Base-by-base conservation (phyloP, 2,113 vertebrate species). In the Calidris pugnax region DNA sequence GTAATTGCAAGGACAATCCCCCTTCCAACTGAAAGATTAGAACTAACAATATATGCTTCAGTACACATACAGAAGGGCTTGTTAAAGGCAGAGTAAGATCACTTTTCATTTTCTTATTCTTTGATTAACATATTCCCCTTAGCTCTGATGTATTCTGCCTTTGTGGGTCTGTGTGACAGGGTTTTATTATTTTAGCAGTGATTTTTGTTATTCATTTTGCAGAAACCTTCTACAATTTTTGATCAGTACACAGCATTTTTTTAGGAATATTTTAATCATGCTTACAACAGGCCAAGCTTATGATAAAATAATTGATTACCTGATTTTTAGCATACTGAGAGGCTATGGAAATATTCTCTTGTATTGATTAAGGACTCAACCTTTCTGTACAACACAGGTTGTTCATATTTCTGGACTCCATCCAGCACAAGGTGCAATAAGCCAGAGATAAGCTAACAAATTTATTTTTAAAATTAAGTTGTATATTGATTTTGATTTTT, bases 401-500 rank as follows among this genome's bases (percentile, higher is more conserved):
- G 69, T 51, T 95, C 76, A 12, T 43, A 57, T 71, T 80, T 89
- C 50, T 92, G 75, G 51, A 50, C 63, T 60, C 33, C 72, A 83
- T 60, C 55, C 88, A 62, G 23, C 39, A 68, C 28, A 92, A 95
- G 48, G 9, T 12, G 11, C 24, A 37, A 68, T 81, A 55, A 69
- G 47, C 3, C 77, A 60, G 63, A 87, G 59, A 94, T 43, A 93
- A 86, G 30, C 26, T 89, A 62, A 92, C 3, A 82, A 47, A 89
- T 81, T 53, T 89, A 45, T 92, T 94, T 76, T 93, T 32, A 47
- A 94, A 97, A 95, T 94, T 80, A 90, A 85, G 16, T 93, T 86
- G 55, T 50, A 16, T 62, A 81, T 95, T 89, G 71, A 73, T 95
- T 94, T 85, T 86, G 15, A 71, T 84, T 94, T 47, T 90, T 85